Conservation (phyloP, 2,888 invertebrate species). For the Lithophane semibrunnea region DNA sequence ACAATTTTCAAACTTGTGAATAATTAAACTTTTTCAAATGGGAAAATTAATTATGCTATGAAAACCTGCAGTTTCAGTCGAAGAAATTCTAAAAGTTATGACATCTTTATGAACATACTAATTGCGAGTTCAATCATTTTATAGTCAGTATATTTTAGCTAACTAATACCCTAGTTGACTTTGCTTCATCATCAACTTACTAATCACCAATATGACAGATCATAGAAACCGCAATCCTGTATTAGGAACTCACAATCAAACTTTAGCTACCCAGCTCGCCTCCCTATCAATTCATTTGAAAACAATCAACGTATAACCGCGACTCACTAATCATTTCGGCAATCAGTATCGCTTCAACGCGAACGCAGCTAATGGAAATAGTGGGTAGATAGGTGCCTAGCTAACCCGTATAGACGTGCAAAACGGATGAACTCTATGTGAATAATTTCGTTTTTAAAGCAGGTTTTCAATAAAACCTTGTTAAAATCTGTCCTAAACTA, state of each 20-base stretch:
- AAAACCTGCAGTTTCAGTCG: background rate
- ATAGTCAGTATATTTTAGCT: too few species aligned
- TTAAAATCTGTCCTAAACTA: background rate
- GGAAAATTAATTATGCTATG: background rate
- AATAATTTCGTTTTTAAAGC: conserved; percentile 18
- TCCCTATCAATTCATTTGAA: conserved; percentile 41
- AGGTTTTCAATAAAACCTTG: conserved; percentile 4
- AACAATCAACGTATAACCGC: conserved; percentile 45
- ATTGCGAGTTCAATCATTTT: background rate
- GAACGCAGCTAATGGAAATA: conserved; percentile 59
- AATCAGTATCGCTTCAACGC: conserved; percentile 56
- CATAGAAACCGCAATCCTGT: background rate
- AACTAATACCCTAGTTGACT: background rate
- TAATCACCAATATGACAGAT: background rate
- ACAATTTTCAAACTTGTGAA: too few species aligned
- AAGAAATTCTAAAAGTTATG: background rate
- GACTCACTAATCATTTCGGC: conserved; percentile 57
- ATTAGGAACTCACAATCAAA: conserved; percentile 20
- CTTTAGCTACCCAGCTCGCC: conserved; percentile 17
- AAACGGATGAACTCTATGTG: conserved; percentile 16
- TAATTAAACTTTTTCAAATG: too few species aligned
- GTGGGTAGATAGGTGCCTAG: conserved; percentile 18
- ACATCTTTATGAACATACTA: background rate
- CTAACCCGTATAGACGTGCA: conserved; percentile 12
- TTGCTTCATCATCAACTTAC: background rate